These are phyloP conservation scores for Calycopis cecrops DNA, from an alignment of 1,140 invertebrate species.

Conservation along the genomic window DNA sequence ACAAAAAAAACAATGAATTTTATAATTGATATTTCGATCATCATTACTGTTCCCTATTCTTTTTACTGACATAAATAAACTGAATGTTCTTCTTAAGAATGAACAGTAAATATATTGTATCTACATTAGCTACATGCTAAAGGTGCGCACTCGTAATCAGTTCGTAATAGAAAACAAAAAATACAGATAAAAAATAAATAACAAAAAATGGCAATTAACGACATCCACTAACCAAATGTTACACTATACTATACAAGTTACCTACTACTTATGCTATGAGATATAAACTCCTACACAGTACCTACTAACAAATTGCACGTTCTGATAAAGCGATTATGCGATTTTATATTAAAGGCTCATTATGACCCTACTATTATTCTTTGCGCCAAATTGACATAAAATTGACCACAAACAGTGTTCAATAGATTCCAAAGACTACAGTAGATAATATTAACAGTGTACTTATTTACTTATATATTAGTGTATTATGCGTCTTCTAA, in stretches of 20 bases:
- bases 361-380: slow-evolving; percentile 25
- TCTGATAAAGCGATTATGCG: slow-evolving; percentile 68
- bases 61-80: too few relatives aligned
- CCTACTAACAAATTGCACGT: slow-evolving; percentile 71
- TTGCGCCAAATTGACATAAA: slow-evolving; percentile 45
- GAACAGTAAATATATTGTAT: too few relatives aligned
- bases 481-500: slow-evolving; percentile 25
- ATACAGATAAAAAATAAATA: slow-evolving; percentile 71
- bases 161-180: slow-evolving; percentile 51
- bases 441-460: slow-evolving; percentile 22
- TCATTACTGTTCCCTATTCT: too few relatives aligned
- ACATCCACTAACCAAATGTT: slow-evolving; percentile 40
- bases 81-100: too few relatives aligned
- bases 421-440: slow-evolving; percentile 26
- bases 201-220: slow-evolving; percentile 69
- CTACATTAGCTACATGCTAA: too few relatives aligned
- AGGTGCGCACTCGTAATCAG: slow-evolving; percentile 33
- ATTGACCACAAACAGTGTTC: slow-evolving; percentile 47
- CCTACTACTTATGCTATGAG: slow-evolving; percentile 38
- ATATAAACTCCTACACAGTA: slow-evolving; percentile 53
- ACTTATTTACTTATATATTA: slow-evolving; percentile 11
- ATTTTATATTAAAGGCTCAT: slow-evolving; percentile 37
- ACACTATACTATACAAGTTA: slow-evolving; percentile 58
- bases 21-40: too few relatives aligned
- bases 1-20: too few relatives aligned